Base-by-base conservation (phyloP, 1,140 invertebrate genomes). In the Dreissena rostriformis region DNA sequence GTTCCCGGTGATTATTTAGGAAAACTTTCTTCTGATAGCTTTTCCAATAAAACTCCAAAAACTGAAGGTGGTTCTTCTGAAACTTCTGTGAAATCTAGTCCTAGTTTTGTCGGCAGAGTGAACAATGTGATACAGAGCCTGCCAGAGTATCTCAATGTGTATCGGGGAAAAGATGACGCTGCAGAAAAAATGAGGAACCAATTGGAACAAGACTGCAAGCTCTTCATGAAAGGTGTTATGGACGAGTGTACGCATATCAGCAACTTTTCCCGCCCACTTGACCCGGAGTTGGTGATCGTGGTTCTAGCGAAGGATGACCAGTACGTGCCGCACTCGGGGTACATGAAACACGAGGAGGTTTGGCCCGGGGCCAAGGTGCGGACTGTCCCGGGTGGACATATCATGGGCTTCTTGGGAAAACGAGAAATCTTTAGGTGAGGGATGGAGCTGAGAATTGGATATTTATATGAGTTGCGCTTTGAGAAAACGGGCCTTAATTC, bases 171-270 rank as follows among this genome's bases (percentile, higher is more conserved):
- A 49, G 17, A 70, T 28, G 39, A 49, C 67, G 29, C 22, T 1
- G 17, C 57, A n/a, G 24, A 49, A 61, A 63, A 12, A 63, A 51
- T 75, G 63, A 11, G 7, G 12, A 53, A 17, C 7, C 74, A 77
- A 55, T n/a, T 84, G 19, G 26, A 77, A 29, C 24, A 85, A 26
- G 88, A 91, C 63, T 88, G 88, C 2, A 68, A 98, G 15, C 96
- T 97, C 93, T 99, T 99, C 91, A 99, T 99, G 98, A 95, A 97
- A 39, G 98, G 98, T 0, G 96, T 99, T 83, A 99, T 99, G 98
- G 98, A 99, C 91, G 98, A 99, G 94, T 99, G 97, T 92, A 99
- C 99, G 1, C 98, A 99, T 94, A 94, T 99, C 2, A 97, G 96
- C 81, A 99, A 99, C 93, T 99, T 98, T 91, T 96, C 97, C 15